Evolutionary conservation across 2,797 vertebrate species (phyloP).

Genomic region (Coluber constrictor): DNA sequence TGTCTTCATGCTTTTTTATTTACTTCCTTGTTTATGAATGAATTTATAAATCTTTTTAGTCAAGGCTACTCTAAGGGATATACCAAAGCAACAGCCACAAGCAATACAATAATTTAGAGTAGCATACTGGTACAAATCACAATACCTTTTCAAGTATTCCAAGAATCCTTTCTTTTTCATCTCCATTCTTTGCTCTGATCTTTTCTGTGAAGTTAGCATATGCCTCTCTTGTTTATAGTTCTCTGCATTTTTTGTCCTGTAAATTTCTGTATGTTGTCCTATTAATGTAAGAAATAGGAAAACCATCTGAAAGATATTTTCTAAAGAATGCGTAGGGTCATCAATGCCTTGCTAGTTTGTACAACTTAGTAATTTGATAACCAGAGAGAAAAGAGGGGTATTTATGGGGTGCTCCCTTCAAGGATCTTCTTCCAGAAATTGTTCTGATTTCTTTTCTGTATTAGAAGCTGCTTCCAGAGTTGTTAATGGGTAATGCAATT

Average conservation of each 20-base stretch:
- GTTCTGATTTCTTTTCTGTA: neutral
- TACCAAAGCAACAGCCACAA: neutral
- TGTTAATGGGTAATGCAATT: neutral
- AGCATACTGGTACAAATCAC: neutral
- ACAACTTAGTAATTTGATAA: neutral
- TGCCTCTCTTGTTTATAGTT: neutral
- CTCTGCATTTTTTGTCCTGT: neutral
- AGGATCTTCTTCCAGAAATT: neutral
- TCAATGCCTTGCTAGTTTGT: neutral
- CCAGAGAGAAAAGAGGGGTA: neutral
- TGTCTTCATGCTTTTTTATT: neutral
- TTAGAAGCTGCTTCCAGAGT: neutral
- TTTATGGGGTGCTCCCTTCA: neutral
- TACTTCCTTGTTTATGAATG: neutral
- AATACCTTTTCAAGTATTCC: slow-evolving; percentile 55
- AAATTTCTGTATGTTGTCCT: slow-evolving; percentile 21
- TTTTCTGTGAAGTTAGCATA: neutral
- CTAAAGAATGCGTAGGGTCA: neutral
- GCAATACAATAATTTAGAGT: neutral
- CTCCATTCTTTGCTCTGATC: neutral
- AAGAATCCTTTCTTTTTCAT: slow-evolving; percentile 32
- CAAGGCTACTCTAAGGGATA: neutral
- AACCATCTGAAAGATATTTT: neutral
- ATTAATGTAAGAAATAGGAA: neutral
- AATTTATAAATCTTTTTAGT: neutral